A percentile compares a stretch with the other conserved stretches of the same genome.
Conservation (phyloP, 1,140 invertebrate species). For the Megathymus violae region DNA sequence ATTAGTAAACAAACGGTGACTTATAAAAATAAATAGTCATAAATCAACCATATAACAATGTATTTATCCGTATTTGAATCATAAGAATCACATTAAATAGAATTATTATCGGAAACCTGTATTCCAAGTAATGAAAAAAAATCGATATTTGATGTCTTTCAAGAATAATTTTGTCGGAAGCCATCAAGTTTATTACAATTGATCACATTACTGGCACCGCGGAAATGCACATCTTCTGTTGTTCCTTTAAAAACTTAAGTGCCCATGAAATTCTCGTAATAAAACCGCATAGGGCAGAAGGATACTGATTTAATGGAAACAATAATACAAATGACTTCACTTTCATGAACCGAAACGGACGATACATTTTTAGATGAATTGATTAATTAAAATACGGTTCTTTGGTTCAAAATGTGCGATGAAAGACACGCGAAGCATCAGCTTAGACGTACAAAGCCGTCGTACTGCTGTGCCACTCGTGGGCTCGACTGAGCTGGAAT, state of each 20-base stretch:
- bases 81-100: not conserved
- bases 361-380: slow-evolving; percentile 14
- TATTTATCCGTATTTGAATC: not conserved
- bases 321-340: slow-evolving; percentile 19
- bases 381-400: slow-evolving; percentile 13
- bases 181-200: slow-evolving; percentile 32
- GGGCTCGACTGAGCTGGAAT: no score
- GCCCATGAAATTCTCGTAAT: slow-evolving; percentile 25
- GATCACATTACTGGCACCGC: slow-evolving; percentile 17
- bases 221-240: slow-evolving; percentile 25
- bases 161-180: slow-evolving; percentile 18
- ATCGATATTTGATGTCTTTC: slow-evolving; percentile 21
- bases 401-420: not conserved
- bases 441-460: no score
- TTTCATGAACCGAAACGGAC: slow-evolving; percentile 11
- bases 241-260: slow-evolving; percentile 28
- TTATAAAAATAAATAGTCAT: no score
- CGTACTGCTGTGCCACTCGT: no score
- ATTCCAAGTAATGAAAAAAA: slow-evolving; percentile 5
- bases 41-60: no score
- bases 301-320: slow-evolving; percentile 17
- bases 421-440: not conserved
- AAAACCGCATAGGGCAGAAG: slow-evolving; percentile 24
- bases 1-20: no score
- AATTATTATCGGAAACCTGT: not conserved